A percentile compares a stretch with the other conserved stretches of the same genome.
Conservation (phyloP, 2,888 invertebrate species). For the Dorcus parallelipipedus region DNA sequence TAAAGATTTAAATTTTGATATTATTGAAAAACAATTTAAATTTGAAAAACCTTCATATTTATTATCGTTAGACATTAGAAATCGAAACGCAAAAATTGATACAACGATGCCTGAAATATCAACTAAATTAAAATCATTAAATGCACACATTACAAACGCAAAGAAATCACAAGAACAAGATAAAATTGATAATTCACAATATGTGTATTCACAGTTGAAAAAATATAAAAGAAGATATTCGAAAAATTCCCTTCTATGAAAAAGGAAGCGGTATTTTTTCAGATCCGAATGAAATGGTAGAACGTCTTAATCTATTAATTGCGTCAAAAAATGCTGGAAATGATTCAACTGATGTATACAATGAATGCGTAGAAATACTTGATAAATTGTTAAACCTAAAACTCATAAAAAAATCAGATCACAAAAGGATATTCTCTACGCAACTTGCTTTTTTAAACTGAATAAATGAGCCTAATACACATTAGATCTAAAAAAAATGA, state of each 20-base stretch:
- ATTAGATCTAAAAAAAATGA: background rate
- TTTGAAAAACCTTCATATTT: constrained; percentile 17
- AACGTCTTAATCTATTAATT: no score
- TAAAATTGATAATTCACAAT: background rate
- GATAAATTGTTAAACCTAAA: no score
- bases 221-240: constrained; percentile 1
- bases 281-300: no score
- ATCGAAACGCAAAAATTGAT: constrained; percentile 21
- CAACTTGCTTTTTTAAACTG: no score
- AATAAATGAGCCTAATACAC: no score
- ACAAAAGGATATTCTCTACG: no score
- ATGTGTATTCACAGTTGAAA: no score
- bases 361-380: no score
- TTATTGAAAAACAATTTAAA: constrained; percentile 19
- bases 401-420: no score
- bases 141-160: constrained; percentile 15
- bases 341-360: no score
- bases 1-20: constrained; percentile 21
- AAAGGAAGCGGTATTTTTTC: no score
- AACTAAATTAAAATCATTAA: constrained; percentile 14
- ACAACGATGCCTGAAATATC: constrained; percentile 15
- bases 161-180: constrained; percentile 15
- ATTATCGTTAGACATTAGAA: constrained; percentile 18
- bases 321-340: no score
- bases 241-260: constrained; percentile 10